Conservation (phyloP, 2,888 invertebrate genomes). For the Cataglyphis altisquamis region DNA sequence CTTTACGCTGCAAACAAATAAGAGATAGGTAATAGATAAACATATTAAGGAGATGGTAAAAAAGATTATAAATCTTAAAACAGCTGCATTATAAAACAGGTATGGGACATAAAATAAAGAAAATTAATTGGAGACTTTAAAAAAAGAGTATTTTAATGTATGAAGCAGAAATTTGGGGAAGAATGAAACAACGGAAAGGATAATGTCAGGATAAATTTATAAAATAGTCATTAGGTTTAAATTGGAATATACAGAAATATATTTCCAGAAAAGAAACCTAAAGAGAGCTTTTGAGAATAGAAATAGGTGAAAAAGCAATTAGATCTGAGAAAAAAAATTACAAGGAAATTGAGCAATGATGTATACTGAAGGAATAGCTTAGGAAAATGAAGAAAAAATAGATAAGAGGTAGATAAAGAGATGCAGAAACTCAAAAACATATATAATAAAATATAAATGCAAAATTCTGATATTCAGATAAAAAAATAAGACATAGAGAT, state of each 20-base stretch:
- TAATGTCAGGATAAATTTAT: background rate
- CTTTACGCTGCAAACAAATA: background rate
- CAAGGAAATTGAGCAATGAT: background rate
- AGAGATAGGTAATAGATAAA: background rate
- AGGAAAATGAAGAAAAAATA: background rate
- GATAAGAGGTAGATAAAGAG: background rate
- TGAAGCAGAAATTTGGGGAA: background rate
- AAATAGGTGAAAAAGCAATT: background rate
- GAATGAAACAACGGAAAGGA: background rate
- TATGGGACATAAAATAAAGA: background rate
- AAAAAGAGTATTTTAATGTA: background rate
- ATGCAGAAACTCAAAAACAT: background rate
- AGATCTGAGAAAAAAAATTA: background rate
- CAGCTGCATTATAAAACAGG: background rate
- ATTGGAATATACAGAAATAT: background rate
- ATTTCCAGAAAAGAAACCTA: background rate
- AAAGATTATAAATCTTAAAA: background rate
- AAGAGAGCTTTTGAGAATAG: background rate
- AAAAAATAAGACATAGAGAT: background rate
- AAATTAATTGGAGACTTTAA: background rate
- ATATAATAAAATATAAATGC: too few relatives aligned
- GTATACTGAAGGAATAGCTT: background rate
- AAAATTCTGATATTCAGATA: background rate
- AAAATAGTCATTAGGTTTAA: background rate
- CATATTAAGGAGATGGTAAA: background rate